Percentiles rank a stretch among this genome's conserved stretches.
phyloP scores from a whole-genome alignment of 2,113 vertebrate species.

The Burhinus oedicnemus region DNA sequence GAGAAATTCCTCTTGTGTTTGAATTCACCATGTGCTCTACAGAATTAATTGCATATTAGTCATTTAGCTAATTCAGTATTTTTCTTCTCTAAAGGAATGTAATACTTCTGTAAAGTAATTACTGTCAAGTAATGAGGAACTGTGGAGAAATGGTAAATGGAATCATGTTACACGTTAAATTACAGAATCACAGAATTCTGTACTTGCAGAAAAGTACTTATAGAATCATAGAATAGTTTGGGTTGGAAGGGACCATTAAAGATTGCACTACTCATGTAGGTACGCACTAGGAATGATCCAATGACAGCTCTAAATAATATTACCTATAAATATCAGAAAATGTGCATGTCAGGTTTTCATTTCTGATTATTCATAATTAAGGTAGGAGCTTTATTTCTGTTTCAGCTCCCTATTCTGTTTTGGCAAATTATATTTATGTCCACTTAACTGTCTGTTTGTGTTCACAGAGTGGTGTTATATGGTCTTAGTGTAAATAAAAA shows the following conservation, averaged over 20 bases:
- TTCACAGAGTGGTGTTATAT: background rate
- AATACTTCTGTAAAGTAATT: background rate
- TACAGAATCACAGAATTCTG: background rate
- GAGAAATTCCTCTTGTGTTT: constrained; percentile 26
- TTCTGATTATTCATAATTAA: background rate
- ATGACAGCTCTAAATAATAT: background rate
- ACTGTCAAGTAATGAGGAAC: background rate
- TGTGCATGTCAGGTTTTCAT: background rate
- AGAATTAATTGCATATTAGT: background rate
- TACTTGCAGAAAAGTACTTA: background rate
- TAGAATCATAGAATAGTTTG: background rate
- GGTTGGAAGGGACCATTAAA: background rate
- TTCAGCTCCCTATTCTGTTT: background rate
- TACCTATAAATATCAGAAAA: background rate
- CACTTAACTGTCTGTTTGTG: background rate
- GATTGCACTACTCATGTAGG: background rate
- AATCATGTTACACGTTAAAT: background rate
- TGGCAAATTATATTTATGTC: background rate
- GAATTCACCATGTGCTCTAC: background rate
- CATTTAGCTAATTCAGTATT: background rate
- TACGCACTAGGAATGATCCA: background rate
- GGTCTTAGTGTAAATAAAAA: background rate
- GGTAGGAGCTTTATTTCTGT: background rate
- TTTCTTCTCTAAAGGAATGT: background rate
- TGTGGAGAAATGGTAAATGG: background rate